Evolutionary conservation across 2,797 vertebrate species (phyloP), one percentile per base, ranked within the genome.

Genomic region (Chelonia mydas): DNA sequence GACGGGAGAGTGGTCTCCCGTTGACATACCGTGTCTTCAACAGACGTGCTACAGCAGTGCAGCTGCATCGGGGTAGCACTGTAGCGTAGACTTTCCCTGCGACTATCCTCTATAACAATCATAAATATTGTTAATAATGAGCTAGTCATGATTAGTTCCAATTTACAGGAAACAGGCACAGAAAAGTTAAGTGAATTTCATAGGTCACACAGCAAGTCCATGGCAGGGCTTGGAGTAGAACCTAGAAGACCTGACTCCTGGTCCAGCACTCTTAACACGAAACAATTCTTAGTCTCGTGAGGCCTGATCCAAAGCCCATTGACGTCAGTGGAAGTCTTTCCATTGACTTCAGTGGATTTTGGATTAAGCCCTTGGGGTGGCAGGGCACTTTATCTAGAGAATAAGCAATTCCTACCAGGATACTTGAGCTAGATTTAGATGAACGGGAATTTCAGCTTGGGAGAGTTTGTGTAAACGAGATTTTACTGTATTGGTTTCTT

Each of bases 371-470:
- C n/a, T 72, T 11, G 65, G n/a, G 19, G 19, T 1, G 4, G 15
- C 3, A 7, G 28, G 59, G 31, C 9, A 11, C 3, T 21, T 72
- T 72, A 41, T 72, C 65, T 25, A 41, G 65, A 95, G 82, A 91
- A 86, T 92, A 88, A 87, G 86, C 85, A 53, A 95, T 76, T 95
- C 74, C 51, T 80, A 88, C 59, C 37, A 86, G 89, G 90, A 93
- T 17, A 94, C 89, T 92, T 55, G 87, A 91, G 45, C 78, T 86
- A 86, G 82, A 95, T 94, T 95, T 93, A 94, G 88, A 95, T 45
- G 76, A 95, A 82, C 92, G 86, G 68, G 86, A 89, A 95, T 89
- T 97, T 97, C 92, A 95, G 9, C 7, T 87, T 84, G 53, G 76
- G 74, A 86, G 6, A 27, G 33, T 81, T 90, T 1, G 0, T 4